A percentile compares a stretch with the other conserved stretches of the same genome.
These are phyloP conservation scores for Phrynocephalus forsythii DNA, from an alignment of 2,797 vertebrate species.

Conservation along the genomic window DNA sequence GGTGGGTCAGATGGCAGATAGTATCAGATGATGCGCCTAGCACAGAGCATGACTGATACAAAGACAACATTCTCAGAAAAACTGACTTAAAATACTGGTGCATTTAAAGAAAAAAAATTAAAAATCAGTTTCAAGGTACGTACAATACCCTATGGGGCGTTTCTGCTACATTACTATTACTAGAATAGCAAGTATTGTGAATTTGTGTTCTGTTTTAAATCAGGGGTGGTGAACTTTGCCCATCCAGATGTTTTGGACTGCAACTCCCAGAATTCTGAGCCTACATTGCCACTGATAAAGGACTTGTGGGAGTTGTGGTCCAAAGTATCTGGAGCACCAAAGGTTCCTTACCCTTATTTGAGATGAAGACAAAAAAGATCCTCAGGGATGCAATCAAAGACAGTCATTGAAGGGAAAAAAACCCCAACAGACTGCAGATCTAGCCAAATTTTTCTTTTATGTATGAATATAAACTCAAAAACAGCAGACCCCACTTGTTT, in stretches of 20 bases:
- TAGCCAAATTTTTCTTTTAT: conserved; percentile 32
- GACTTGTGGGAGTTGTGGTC: no score
- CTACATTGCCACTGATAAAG: no score
- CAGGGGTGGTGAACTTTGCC: no score
- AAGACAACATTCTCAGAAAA: neutral
- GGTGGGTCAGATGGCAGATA: neutral
- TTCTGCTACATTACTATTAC: no score
- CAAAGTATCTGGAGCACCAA: no score
- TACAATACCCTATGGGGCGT: neutral
- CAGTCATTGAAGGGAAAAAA: conserved; percentile 9
- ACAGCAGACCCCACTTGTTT: neutral
- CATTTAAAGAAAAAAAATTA: neutral
- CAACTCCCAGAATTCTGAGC: no score
- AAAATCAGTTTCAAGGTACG: neutral
- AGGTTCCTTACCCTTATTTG: no score
- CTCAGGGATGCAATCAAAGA: conserved; percentile 17
- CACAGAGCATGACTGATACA: neutral
- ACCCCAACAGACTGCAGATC: conserved; percentile 45
- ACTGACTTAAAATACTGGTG: neutral
- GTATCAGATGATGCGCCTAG: neutral
- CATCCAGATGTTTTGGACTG: no score
- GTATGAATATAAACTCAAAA: neutral
- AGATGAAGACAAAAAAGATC: conserved; percentile 45
- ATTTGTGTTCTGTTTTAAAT: conserved; percentile 17
- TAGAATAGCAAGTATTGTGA: neutral